Evolutionary conservation across 2,113 vertebrate species (phyloP).

Genomic region (Muntiacus muntjak): DNA sequence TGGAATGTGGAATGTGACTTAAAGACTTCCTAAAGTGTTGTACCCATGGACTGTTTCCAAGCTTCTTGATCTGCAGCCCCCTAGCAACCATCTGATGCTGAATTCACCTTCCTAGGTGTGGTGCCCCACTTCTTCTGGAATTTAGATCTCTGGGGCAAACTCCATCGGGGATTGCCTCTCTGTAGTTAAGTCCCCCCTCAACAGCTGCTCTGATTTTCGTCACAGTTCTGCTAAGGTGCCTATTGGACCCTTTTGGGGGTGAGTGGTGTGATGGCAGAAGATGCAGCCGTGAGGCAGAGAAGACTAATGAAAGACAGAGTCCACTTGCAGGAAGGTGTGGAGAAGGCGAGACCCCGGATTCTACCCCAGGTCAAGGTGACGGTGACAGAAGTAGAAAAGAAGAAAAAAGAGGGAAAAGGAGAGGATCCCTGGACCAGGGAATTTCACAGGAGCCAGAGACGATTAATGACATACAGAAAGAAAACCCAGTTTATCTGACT

Average conservation of each 20-base stretch:
- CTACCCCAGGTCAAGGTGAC: slow-evolving; percentile 11
- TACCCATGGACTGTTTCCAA: neutral
- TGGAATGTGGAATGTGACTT: neutral
- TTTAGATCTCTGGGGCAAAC: slow-evolving; percentile 32
- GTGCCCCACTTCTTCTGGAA: slow-evolving; percentile 27
- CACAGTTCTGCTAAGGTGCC: neutral
- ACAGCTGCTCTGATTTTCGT: slow-evolving; percentile 3
- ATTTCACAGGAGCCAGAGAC: slow-evolving; percentile 40
- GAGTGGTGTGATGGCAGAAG: neutral
- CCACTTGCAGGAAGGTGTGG: neutral
- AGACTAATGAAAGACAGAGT: neutral
- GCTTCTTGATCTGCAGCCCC: neutral
- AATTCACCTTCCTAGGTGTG: slow-evolving; percentile 6
- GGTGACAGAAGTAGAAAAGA: neutral
- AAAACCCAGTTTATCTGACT: slow-evolving; percentile 36
- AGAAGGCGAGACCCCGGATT: neutral
- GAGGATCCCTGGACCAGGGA: slow-evolving; percentile 11
- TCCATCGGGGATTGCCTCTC: neutral
- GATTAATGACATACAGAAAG: neutral
- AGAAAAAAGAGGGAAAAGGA: neutral
- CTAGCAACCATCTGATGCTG: neutral
- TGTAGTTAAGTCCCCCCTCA: neutral
- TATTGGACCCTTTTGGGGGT: neutral
- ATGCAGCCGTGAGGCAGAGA: neutral
- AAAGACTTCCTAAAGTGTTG: slow-evolving; percentile 15